Conservation (phyloP, 2,113 vertebrate species). For the Ceyx margarethae region DNA sequence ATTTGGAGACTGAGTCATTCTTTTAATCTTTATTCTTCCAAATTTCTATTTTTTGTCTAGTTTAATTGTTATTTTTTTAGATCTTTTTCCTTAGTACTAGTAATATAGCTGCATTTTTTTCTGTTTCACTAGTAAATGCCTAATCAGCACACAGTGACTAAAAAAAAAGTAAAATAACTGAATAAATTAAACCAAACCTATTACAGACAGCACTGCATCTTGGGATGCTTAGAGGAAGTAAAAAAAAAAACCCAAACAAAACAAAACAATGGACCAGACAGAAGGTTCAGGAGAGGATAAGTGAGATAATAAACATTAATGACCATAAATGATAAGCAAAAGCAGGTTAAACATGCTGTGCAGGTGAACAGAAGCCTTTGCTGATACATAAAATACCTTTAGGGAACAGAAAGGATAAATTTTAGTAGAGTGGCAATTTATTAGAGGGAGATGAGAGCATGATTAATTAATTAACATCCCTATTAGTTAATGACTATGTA, state of each 20-base stretch:
- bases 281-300: slow-evolving; percentile 22
- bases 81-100: background rate
- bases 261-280: background rate
- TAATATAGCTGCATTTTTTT: background rate
- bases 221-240: background rate
- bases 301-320: background rate
- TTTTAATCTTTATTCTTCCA: background rate
- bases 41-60: background rate
- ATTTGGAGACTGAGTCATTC: background rate
- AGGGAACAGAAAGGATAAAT: slow-evolving; percentile 25
- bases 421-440: slow-evolving; percentile 32
- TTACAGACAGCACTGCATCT: background rate
- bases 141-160: background rate
- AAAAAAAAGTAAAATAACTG: no score
- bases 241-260: background rate
- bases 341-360: background rate
- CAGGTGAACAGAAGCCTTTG: background rate
- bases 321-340: background rate
- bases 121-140: background rate
- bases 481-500: slow-evolving; percentile 5
- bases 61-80: background rate
- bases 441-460: background rate
- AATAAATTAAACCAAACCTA: background rate
- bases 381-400: background rate
- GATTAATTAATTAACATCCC: slow-evolving; percentile 51